Conservation (phyloP, 2,113 vertebrate genomes). For the Chaetorhynchus papuensis region DNA sequence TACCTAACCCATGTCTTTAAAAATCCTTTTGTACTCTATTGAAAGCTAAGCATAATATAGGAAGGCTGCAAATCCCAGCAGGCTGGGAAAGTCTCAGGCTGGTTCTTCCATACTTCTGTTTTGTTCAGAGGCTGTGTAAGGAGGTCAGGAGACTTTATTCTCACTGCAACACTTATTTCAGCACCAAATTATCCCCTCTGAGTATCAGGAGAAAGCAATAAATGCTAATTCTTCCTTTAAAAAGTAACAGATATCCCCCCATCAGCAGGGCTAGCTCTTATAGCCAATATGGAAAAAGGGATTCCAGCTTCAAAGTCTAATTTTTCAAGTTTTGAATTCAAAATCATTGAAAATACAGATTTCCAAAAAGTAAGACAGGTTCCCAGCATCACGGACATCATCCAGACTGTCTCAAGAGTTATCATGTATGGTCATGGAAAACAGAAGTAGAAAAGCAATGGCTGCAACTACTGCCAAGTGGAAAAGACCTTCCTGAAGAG, state of each 20-base stretch:
- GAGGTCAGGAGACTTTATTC: neutral
- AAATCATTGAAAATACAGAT: neutral
- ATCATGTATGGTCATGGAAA: neutral
- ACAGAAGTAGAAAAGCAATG: neutral
- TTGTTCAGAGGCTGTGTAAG: neutral
- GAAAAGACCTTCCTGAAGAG: conserved; percentile 9
- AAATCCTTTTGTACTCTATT: neutral
- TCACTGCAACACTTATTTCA: neutral
- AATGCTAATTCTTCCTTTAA: neutral
- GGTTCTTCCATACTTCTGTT: neutral
- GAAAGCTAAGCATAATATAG: neutral
- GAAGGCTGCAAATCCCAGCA: neutral
- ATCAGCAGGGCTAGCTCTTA: neutral
- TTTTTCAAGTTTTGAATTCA: neutral
- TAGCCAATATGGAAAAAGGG: neutral
- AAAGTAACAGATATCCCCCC: neutral
- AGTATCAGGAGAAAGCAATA: neutral
- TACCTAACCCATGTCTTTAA: neutral
- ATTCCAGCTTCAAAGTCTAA: neutral
- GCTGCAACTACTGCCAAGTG: neutral
- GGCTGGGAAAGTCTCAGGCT: neutral
- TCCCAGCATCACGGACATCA: neutral
- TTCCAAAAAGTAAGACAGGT: neutral
- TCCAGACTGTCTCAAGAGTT: neutral
- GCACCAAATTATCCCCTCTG: neutral